Evolutionary conservation across 2,113 vertebrate species (phyloP), one percentile per base, ranked within the genome.

Genomic region (Pelecanus crispus): DNA sequence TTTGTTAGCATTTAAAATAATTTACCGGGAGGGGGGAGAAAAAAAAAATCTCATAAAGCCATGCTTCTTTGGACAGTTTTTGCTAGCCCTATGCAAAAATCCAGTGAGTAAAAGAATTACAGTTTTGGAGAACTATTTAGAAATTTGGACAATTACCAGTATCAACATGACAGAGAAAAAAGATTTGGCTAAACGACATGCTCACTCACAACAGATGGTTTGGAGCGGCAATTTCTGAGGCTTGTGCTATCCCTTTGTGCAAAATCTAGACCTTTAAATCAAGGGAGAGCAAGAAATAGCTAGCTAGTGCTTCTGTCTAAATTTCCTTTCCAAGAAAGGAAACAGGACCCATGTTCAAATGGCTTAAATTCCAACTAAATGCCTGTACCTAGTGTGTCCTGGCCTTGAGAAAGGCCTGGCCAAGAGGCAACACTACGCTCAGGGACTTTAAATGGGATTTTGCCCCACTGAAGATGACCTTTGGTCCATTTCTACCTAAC

Each of bases 21-120:
- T 59, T 65, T 55, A 7, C 18, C 5, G 13, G 29, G 19, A 25
- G 44, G 44, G 52, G 50, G 4, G 5, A 40, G 63, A 83, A n/a
- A 47, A 71, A n/a, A 34, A 1, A 0, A 15, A 47, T 19, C 38
- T 66, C 34, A 24, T 44, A 61, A 78, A 79, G 34, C 22, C 32
- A 47, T 34, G 22, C 3, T 63, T 34, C 29, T 61, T 44, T 42
- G 29, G 13, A 53, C 6, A 66, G 42, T 38, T 71, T 53, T 58
- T 72, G 34, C 45, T 40, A 58, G 63, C 1, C 7, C 17, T 77
- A 34, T 31, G 25, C 24, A 72, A 67, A 72, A 82, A 42, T 53
- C 4, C 17, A 11, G 4, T 0, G 0, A 62, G 10, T 25, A 17
- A 36, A 91, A 55, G 7, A 79, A 72, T 6, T 75, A 25, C 10